These are phyloP conservation scores for Hartigia nigra DNA, from an alignment of 2,888 invertebrate genomes.

Conservation along the genomic window DNA sequence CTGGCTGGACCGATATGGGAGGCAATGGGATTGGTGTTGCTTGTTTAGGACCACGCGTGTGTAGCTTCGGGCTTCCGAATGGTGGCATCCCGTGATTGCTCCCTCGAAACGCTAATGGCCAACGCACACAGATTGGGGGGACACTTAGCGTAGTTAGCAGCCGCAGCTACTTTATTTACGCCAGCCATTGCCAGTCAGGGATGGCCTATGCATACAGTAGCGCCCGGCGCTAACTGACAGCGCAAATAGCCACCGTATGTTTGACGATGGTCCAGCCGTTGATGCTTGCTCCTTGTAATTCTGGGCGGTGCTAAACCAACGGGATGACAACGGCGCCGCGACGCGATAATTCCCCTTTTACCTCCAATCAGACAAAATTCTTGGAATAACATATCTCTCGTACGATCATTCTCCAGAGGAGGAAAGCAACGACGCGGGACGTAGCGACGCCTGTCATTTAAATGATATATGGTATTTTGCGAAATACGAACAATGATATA, in stretches of 20 bases:
- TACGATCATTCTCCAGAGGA: neutral
- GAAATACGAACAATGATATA: neutral
- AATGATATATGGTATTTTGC: no score
- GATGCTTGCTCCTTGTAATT: slow-evolving; percentile 25
- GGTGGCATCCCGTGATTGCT: slow-evolving; percentile 28
- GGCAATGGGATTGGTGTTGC: slow-evolving; percentile 31
- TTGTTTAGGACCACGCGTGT: slow-evolving; percentile 37
- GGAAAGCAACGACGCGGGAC: neutral
- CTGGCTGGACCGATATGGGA: neutral
- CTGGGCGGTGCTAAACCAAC: slow-evolving; percentile 33
- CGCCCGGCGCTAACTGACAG: slow-evolving; percentile 43
- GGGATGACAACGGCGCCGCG: slow-evolving; percentile 20
- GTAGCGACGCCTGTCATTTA: neutral
- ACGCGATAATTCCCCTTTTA: slow-evolving; percentile 2
- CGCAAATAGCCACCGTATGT: slow-evolving; percentile 42
- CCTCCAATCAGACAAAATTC: slow-evolving; percentile 3
- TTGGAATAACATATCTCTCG: neutral
- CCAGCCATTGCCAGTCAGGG: slow-evolving; percentile 22
- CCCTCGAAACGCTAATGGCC: slow-evolving; percentile 42
- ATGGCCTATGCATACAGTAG: neutral
- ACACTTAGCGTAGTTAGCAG: slow-evolving; percentile 53
- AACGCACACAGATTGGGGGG: slow-evolving; percentile 52
- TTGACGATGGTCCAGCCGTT: slow-evolving; percentile 33
- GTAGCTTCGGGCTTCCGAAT: slow-evolving; percentile 25
- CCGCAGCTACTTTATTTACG: slow-evolving; percentile 55